Conservation (phyloP, 2,888 invertebrate species). For the Drosophila paucipuncta region DNA sequence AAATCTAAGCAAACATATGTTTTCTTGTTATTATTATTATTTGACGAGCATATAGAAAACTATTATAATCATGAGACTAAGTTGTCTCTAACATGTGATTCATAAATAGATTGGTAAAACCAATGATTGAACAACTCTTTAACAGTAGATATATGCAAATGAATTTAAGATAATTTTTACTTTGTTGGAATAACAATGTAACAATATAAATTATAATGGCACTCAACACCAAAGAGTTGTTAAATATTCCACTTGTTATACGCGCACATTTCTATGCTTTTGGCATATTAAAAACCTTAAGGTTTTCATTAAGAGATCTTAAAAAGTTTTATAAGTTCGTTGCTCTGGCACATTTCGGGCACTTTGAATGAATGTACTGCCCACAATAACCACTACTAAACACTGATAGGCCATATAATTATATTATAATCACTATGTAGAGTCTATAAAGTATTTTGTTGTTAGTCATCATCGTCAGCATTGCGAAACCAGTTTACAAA, state of each 20-base stretch:
- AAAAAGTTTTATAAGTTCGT: constrained; percentile 62
- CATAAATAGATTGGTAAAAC: constrained; percentile 2
- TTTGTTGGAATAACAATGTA: constrained; percentile 33
- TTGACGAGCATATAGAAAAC: neutral
- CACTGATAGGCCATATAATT: constrained; percentile 9
- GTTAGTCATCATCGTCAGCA: constrained; percentile 34
- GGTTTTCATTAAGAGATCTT: constrained; percentile 26
- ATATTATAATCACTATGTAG: constrained; percentile 6
- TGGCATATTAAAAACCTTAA: constrained; percentile 39
- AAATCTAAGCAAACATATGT: neutral
- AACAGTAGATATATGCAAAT: constrained; percentile 33
- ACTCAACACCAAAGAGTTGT: constrained; percentile 23
- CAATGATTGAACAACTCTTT: constrained; percentile 28
- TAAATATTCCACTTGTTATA: constrained; percentile 65
- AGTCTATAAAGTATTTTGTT: constrained; percentile 6
- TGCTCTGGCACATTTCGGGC: constrained; percentile 48
- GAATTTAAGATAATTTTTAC: constrained; percentile 14
- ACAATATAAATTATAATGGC: constrained; percentile 36
- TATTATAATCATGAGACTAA: neutral
- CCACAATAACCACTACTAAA: neutral
- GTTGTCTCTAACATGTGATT: constrained; percentile 13
- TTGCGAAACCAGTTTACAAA: constrained; percentile 50
- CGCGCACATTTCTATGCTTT: constrained; percentile 45
- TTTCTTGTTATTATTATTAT: neutral
- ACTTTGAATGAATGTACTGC: constrained; percentile 4